These are phyloP conservation scores for Carcinoscorpius rotundicauda DNA, from an alignment of 1,140 invertebrate genomes.

Conservation along the genomic window DNA sequence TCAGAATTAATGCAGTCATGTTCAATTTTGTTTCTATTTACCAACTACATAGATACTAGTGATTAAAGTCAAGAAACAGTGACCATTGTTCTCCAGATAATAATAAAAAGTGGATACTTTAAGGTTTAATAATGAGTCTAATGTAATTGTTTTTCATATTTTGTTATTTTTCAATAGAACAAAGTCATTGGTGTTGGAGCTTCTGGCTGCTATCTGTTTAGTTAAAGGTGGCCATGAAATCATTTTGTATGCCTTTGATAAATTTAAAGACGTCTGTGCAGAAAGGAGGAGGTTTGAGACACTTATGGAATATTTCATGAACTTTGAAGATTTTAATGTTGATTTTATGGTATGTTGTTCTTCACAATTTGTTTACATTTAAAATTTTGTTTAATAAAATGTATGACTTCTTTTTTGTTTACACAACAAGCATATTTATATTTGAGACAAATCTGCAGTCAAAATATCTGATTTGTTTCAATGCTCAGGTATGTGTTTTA, in stretches of 20 bases:
- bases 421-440: neutral
- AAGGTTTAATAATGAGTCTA: too few species aligned
- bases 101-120: too few species aligned
- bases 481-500: too few species aligned
- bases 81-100: too few species aligned
- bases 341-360: slow-evolving; percentile 81
- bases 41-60: too few species aligned
- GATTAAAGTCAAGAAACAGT: too few species aligned
- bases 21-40: too few species aligned
- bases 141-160: too few species aligned
- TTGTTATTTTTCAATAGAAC: slow-evolving; percentile 45
- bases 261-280: slow-evolving; percentile 79
- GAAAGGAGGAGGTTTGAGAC: slow-evolving; percentile 90
- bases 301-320: slow-evolving; percentile 94
- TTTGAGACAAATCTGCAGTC: too few species aligned
- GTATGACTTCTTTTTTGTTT: neutral
- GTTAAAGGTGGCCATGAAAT: slow-evolving; percentile 98
- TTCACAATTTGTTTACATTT: too few species aligned
- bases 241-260: slow-evolving; percentile 91
- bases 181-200: slow-evolving; percentile 89
- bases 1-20: too few species aligned
- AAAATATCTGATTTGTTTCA: too few species aligned
- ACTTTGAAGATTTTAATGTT: slow-evolving; percentile 93
- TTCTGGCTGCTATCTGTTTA: slow-evolving; percentile 81
- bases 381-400: neutral